A percentile compares a stretch with the other conserved stretches of the same genome.
Evolutionary conservation across 2,888 invertebrate species (phyloP).

Genomic region (Dolichopus griseipennis): DNA sequence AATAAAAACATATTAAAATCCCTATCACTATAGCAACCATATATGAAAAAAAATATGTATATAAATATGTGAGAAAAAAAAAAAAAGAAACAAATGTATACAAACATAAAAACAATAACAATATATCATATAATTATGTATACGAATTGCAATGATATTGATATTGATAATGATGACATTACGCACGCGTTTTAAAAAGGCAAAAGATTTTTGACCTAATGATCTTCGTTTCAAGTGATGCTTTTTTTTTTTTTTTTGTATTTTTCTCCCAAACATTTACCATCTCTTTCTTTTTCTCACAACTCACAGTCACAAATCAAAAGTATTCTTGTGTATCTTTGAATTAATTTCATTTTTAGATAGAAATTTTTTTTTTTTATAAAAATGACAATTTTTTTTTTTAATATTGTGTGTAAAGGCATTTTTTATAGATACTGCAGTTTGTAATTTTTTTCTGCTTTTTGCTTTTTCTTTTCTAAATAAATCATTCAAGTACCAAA

Average conservation of each 20-base stretch:
- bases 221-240: background rate
- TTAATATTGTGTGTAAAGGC: too few species aligned
- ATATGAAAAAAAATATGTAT: background rate
- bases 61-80: background rate
- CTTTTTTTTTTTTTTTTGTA: background rate
- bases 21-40: background rate
- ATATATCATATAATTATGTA: background rate
- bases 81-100: background rate
- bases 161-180: background rate
- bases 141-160: background rate
- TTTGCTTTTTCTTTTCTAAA: too few species aligned
- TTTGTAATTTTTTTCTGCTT: too few species aligned
- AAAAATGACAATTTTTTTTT: too few species aligned
- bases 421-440: too few species aligned
- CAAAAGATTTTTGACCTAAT: slow-evolving; percentile 6
- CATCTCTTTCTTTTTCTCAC: too few species aligned
- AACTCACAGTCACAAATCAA: too few species aligned
- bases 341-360: too few species aligned
- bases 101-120: background rate
- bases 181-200: background rate
- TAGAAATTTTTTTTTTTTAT: too few species aligned
- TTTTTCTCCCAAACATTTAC: too few species aligned
- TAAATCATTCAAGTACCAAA: too few species aligned
- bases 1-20: background rate
- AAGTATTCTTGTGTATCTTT: too few species aligned